Base-by-base conservation (phyloP, 2,113 vertebrate species). In the Odobenus rosmarus region DNA sequence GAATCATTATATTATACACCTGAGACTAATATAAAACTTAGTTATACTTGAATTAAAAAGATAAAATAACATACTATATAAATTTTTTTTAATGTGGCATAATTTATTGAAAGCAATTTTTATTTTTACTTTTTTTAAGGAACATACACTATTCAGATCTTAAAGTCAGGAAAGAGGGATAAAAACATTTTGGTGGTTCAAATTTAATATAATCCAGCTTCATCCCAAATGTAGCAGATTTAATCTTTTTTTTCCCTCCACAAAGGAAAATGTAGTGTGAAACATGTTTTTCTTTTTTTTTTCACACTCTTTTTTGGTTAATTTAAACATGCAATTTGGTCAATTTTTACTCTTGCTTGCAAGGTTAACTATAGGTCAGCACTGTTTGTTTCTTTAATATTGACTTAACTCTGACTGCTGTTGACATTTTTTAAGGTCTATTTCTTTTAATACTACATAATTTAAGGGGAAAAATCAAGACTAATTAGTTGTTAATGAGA, bases 401-500 rank as follows among this genome's bases (percentile, higher is more conserved):
- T 88, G 98, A 96, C 85, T 98, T 98, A 98, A 98, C 98, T 98
- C 96, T 98, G 97, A 76, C 97, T 97, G 96, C 98, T 98, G 97
- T 98, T 98, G 98, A 95, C 74, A 96, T 97, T 98, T 99, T 98
- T 97, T 84, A 99, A 99, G 98, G 97, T 97, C 93, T 98, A 89
- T 98, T 98, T 98, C 96, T 98, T 99, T 98, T 98, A 98, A 95
- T 98, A 98, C 97, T 97, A 98, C 96, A 98, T 98, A 99, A 99
- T 99, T 99, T 99, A 98, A 94, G 57, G 93, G 97, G 96, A 95
- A 79, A 97, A 98, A 93, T 98, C 98, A 90, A 97, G 80, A 98
- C 98, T 99, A 99, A 98, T 99, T 99, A 99, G 98, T 98, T 98
- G 98, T 99, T 99, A 99, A 99, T 99, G 99, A 99, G 98, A 98